These are phyloP conservation scores for Solenopsis fugax DNA, from an alignment of 1,140 invertebrate genomes.

Conservation along the genomic window DNA sequence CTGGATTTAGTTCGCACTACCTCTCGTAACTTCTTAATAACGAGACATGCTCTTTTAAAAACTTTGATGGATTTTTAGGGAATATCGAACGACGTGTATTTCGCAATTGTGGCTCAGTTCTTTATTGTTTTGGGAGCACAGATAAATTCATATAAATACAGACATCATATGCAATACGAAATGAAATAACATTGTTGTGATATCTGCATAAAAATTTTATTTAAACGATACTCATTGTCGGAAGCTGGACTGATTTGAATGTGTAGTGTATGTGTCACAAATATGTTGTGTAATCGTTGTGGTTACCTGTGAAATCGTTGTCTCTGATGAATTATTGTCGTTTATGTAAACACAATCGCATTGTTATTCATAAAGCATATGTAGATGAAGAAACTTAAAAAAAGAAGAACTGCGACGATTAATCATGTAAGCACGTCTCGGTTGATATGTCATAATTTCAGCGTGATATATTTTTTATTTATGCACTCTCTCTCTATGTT, in stretches of 20 bases:
- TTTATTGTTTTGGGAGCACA: neutral
- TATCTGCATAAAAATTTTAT: neutral
- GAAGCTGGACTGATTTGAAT: neutral
- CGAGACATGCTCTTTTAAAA: neutral
- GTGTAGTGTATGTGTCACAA: neutral
- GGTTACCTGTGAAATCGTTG: slow-evolving; percentile 18
- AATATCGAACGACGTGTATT: neutral
- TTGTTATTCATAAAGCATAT: neutral
- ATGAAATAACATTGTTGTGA: slow-evolving; percentile 5
- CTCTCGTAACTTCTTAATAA: neutral
- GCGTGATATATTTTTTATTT: slow-evolving; percentile 13
- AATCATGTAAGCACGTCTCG: neutral
- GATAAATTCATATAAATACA: neutral
- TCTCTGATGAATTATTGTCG: neutral
- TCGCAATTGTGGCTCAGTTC: neutral
- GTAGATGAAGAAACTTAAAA: neutral
- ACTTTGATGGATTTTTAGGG: neutral
- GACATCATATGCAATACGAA: neutral
- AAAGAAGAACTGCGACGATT: neutral
- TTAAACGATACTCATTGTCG: neutral
- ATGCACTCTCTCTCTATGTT: neutral
- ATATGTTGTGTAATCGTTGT: slow-evolving; percentile 25
- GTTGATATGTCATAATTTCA: neutral
- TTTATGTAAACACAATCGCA: slow-evolving; percentile 10
- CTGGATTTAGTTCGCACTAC: neutral